Evolutionary conservation across 2,888 invertebrate species (phyloP).

Genomic region (Drosophila neotestacea): DNA sequence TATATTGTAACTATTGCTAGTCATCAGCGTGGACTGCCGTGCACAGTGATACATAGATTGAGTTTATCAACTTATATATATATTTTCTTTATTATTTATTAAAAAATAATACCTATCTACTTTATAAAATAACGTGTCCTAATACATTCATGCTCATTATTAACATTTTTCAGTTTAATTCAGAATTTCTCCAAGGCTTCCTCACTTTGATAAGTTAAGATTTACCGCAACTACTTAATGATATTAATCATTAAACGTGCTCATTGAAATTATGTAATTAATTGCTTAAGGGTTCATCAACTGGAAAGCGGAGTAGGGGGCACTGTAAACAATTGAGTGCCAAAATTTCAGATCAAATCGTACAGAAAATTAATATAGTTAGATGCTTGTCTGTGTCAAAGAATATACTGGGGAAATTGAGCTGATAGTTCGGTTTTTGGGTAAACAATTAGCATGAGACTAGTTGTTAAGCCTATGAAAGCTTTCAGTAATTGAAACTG

Average conservation of each 20-base stretch:
- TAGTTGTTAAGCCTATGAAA: slow-evolving; percentile 17
- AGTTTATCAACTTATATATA: too few relatives aligned
- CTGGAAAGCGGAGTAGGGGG: too few relatives aligned
- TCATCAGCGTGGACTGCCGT: too few relatives aligned
- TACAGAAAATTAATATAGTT: background rate
- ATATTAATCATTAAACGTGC: slow-evolving; percentile 5
- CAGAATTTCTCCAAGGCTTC: background rate
- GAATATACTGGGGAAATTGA: slow-evolving; percentile 8
- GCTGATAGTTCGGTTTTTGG: slow-evolving; percentile 3
- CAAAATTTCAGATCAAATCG: background rate
- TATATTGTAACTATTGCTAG: too few relatives aligned
- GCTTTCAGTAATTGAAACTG: slow-evolving; percentile 15
- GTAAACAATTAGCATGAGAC: slow-evolving; percentile 3
- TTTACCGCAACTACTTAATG: slow-evolving; percentile 7
- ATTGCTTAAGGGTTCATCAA: slow-evolving; percentile 2
- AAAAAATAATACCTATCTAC: too few relatives aligned
- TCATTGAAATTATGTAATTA: slow-evolving; percentile 22
- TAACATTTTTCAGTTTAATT: too few relatives aligned
- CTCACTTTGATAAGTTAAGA: background rate
- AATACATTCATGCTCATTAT: too few relatives aligned
- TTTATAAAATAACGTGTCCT: too few relatives aligned
- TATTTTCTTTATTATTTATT: too few relatives aligned
- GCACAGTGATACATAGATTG: too few relatives aligned
- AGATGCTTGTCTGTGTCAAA: slow-evolving; percentile 3
- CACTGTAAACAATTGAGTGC: background rate